These are phyloP conservation scores for Molanna angustata DNA, from an alignment of 2,888 invertebrate genomes.

Conservation along the genomic window DNA sequence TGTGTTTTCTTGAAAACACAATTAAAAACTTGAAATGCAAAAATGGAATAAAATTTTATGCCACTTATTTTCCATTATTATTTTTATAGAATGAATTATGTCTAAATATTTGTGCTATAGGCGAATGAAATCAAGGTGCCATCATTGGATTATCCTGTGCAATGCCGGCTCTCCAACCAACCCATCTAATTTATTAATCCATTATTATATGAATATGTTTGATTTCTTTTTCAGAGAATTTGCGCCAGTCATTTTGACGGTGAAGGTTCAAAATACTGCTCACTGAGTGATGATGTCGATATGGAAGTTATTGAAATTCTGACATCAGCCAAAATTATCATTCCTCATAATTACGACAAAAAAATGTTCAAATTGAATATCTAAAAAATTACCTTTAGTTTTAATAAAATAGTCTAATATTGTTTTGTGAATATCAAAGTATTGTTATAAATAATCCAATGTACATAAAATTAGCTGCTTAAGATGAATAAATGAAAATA, in stretches of 20 bases:
- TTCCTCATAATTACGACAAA: conserved; percentile 18
- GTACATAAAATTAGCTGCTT: too few relatives aligned
- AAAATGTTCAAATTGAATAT: conserved; percentile 24
- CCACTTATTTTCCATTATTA: too few relatives aligned
- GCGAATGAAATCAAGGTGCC: not conserved
- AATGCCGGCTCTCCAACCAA: not conserved
- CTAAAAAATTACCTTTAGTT: not conserved
- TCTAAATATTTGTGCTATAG: too few relatives aligned
- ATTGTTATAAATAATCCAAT: too few relatives aligned
- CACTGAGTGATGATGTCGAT: conserved; percentile 14
- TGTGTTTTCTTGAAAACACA: too few relatives aligned
- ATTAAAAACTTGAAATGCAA: too few relatives aligned
- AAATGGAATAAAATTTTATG: too few relatives aligned
- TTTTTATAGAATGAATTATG: too few relatives aligned
- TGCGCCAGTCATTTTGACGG: conserved; percentile 17
- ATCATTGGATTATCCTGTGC: not conserved
- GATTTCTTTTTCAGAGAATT: conserved; percentile 19
- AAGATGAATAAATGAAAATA: too few relatives aligned
- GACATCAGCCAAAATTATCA: conserved; percentile 19
- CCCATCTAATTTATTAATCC: not conserved
- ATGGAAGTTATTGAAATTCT: conserved; percentile 19
- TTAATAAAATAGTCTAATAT: not conserved
- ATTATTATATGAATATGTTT: not conserved
- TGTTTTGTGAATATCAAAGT: too few relatives aligned
- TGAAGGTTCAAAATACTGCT: conserved; percentile 18